A percentile compares a stretch with the other conserved stretches of the same genome.
Evolutionary conservation across 2,797 vertebrate genomes (phyloP).

Genomic region (Channallabes apus): DNA sequence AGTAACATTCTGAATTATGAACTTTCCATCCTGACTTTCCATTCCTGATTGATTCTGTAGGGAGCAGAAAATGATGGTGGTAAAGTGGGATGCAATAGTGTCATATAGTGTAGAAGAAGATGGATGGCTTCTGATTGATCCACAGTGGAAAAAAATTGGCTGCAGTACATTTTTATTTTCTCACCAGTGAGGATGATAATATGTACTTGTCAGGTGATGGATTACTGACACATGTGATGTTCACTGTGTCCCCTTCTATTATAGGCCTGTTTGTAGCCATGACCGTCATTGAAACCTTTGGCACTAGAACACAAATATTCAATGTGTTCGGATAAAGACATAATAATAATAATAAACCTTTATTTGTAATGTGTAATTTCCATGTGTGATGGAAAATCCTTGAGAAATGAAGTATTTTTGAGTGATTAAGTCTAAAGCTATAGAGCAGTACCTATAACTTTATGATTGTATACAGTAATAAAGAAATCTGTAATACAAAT

Average conservation of each 20-base stretch:
- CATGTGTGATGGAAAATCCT: neutral
- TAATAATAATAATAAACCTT: too few species aligned
- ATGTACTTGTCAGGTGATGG: slow-evolving; percentile 41
- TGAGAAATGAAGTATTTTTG: neutral
- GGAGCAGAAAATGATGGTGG: neutral
- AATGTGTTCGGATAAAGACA: neutral
- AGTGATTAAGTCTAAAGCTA: neutral
- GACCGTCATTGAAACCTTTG: slow-evolving; percentile 33
- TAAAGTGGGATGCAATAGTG: neutral
- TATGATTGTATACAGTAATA: neutral
- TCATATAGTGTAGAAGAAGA: neutral
- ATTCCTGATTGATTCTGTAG: slow-evolving; percentile 27
- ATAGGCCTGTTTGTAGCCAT: neutral
- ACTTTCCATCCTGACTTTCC: slow-evolving; percentile 39
- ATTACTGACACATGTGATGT: slow-evolving; percentile 46
- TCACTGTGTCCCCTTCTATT: slow-evolving; percentile 54
- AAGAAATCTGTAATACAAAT: neutral
- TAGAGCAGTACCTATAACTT: neutral
- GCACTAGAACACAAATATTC: slow-evolving; percentile 13
- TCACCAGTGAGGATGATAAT: slow-evolving; percentile 44
- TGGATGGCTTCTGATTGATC: neutral
- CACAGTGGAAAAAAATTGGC: neutral
- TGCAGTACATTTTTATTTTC: neutral
- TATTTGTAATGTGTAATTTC: neutral
- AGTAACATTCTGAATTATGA: slow-evolving; percentile 41